Base-by-base conservation (phyloP, 1,140 invertebrate species). In the Apis laboriosa region DNA sequence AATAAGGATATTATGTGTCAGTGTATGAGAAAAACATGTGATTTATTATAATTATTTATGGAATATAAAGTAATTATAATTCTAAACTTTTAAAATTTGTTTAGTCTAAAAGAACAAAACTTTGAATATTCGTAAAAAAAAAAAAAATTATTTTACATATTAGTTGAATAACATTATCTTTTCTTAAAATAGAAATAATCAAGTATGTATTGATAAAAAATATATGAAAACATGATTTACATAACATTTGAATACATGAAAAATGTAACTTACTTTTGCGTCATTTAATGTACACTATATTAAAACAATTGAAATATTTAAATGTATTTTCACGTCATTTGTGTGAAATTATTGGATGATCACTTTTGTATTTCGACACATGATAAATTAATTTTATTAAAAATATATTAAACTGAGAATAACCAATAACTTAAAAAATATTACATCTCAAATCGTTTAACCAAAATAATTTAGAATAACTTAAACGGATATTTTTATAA, bases 1-100 rank as follows among this genome's bases (percentile, higher is more conserved):
- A 89, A 89, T 84, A 88, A 75, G 77, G 77, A 89, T 84, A 88
- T 66, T n/a, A 11, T 11, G 13, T 49, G 67, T 88, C 80, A 88
- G 67, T 53, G 17, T 9, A 28, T 72, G 43, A 84, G 55, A 15
- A 53, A 24, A 55, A 0, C 13, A 49, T 13, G n/a, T 1, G 15
- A 2, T 77, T 72, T 68, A n/a, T 12, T 28, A 21, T 28, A 66
- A 34, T 12, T 5, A 24, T 43, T 43, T 43, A 43, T 7, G 34
- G 5, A 43, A 43, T 43, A 43, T 3, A 43, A 43, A 43, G 34
- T 43, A 43, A 43, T 43, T 43, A 43, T 43, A 43, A 43, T 43
- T 43, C 5, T 43, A 43, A 43, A 7, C 4, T 43, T 43, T 43
- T 43, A 43, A 43, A 43, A 43, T 43, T 43, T 43, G 34, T 43